Conservation (phyloP, 2,113 vertebrate species). For the Salvator merianae region DNA sequence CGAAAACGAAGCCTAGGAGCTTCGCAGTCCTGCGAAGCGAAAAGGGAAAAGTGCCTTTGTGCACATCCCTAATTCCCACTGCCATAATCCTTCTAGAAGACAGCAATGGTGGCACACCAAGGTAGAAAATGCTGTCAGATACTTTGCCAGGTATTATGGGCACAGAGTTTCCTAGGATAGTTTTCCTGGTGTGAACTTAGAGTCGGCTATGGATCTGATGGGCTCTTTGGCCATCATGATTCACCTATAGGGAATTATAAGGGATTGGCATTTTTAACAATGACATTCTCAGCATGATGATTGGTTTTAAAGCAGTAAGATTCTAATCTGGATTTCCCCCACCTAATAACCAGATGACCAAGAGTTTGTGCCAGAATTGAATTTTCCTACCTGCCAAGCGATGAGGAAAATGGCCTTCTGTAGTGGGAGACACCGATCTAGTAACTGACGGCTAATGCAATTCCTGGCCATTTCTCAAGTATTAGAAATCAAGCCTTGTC, state of each 20-base stretch:
- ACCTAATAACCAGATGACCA: slow-evolving; percentile 31
- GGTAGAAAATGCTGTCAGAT: too few species aligned
- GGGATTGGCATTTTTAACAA: background rate
- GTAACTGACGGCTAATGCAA: slow-evolving; percentile 74
- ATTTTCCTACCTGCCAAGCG: slow-evolving; percentile 46
- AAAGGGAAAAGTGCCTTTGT: too few species aligned
- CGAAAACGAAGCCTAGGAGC: too few species aligned
- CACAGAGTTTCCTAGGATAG: too few species aligned
- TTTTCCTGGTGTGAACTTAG: too few species aligned
- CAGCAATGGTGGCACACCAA: too few species aligned
- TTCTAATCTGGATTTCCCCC: slow-evolving; percentile 3
- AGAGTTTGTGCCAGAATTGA: slow-evolving; percentile 20
- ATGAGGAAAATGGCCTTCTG: slow-evolving; percentile 62
- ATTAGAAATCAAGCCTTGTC: slow-evolving; percentile 70
- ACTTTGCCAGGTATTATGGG: too few species aligned
- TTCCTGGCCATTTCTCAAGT: slow-evolving; percentile 71
- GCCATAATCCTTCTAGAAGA: too few species aligned
- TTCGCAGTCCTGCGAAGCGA: too few species aligned
- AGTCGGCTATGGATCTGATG: too few species aligned
- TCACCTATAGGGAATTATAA: background rate
- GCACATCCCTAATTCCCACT: too few species aligned
- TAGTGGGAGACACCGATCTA: slow-evolving; percentile 68
- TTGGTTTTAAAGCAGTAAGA: slow-evolving; percentile 10
- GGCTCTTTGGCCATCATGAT: too few species aligned
- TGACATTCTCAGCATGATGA: background rate